Conservation (phyloP, 1,140 invertebrate genomes). For the Aphaenogaster floridana region DNA sequence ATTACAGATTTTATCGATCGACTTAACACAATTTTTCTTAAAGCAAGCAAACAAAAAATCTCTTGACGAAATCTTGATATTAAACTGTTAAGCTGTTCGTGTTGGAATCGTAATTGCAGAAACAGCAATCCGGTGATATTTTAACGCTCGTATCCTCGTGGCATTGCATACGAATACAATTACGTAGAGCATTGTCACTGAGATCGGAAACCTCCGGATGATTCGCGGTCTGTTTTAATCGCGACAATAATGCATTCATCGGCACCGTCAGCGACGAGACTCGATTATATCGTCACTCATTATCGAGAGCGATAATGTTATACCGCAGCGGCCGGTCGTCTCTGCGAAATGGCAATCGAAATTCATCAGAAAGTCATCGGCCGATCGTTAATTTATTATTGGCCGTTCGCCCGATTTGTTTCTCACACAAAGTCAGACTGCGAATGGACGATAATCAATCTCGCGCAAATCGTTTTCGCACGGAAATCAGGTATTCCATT, state of each 20-base stretch:
- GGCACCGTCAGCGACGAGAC: slow-evolving; percentile 46
- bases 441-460: slow-evolving; percentile 27
- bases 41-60: neutral
- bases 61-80: neutral
- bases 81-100: neutral
- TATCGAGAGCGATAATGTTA: slow-evolving; percentile 59
- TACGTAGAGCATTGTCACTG: neutral
- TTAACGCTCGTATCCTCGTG: neutral
- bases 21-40: neutral
- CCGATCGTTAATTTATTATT: slow-evolving; percentile 61
- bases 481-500: slow-evolving; percentile 11
- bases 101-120: slow-evolving; percentile 12
- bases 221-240: slow-evolving; percentile 58
- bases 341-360: slow-evolving; percentile 32
- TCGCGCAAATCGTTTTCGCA: slow-evolving; percentile 19
- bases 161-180: neutral
- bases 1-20: neutral
- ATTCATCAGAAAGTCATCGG: slow-evolving; percentile 56
- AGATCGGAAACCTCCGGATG: slow-evolving; percentile 26
- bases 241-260: slow-evolving; percentile 45
- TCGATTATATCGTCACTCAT: slow-evolving; percentile 62
- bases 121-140: neutral
- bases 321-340: neutral
- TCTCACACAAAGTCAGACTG: slow-evolving; percentile 28
- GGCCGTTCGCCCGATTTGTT: slow-evolving; percentile 42